A percentile compares a stretch with the other conserved stretches of the same genome.
Evolutionary conservation across 2,113 vertebrate genomes (phyloP).

Genomic region (Empidonax alnorum): DNA sequence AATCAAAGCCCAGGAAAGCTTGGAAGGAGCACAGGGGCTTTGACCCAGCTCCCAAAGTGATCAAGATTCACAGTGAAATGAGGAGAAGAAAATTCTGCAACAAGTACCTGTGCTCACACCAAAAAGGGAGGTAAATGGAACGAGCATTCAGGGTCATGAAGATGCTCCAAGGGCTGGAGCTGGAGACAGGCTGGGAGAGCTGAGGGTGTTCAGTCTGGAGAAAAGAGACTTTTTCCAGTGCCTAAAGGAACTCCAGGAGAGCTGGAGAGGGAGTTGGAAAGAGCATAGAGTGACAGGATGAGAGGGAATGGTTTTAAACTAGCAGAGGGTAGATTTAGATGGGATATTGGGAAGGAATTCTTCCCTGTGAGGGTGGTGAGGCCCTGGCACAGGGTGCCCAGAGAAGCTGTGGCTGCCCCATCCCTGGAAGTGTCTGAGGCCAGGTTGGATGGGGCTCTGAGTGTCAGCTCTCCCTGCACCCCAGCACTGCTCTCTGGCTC

Average conservation of each 20-base stretch:
- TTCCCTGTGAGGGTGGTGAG: neutral
- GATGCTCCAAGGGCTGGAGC: neutral
- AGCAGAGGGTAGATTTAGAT: neutral
- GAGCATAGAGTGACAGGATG: neutral
- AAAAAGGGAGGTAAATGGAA: neutral
- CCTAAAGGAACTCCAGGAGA: neutral
- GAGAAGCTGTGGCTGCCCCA: neutral
- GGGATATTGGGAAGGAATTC: neutral
- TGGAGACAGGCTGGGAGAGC: neutral
- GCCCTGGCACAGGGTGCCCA: neutral
- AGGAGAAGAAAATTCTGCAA: neutral
- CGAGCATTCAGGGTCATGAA: neutral
- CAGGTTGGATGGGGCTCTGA: neutral
- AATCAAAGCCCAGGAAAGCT: neutral
- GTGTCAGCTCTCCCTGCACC: neutral
- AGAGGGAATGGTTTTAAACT: neutral
- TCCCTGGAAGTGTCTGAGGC: neutral
- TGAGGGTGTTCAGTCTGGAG: neutral
- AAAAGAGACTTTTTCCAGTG: neutral
- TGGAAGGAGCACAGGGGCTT: neutral
- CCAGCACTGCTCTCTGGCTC: neutral
- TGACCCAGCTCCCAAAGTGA: neutral
- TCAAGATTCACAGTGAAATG: accelerated
- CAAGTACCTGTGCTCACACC: neutral
- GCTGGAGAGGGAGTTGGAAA: neutral